Base-by-base conservation (phyloP, 2,888 invertebrate genomes). In the Drosophila quinaria region DNA sequence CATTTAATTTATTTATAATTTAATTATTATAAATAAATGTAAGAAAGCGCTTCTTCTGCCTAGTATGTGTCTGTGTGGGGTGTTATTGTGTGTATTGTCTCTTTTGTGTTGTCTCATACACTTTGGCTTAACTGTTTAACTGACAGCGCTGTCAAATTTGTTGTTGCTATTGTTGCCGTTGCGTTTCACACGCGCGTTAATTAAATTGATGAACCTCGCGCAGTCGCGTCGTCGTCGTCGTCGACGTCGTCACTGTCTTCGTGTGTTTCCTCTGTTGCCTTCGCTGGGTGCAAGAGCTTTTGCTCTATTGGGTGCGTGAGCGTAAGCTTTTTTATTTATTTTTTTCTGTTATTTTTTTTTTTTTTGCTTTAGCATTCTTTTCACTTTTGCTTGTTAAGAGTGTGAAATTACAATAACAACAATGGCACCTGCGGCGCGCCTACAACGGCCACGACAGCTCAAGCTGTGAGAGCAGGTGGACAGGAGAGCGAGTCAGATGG, bases 391-490 rank as follows among this genome's bases (percentile, higher is more conserved):
- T 47, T 19, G 60, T 29, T 54, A 77, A 64, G 81, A 83, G 83
- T 83, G 83, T 77, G 87, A 86, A 81, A 77, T 70, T 70, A 81
- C 87, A 80, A 79, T 61, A 79, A 70, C 71, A 83, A 81, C 84
- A 74, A 74, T 71, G 74, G 85, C 70, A 81, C 80, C 78, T 80
- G 82, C 71, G 71, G 65, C 80, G 64, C 70, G 61, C 75, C 74
- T 66, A 70, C 67, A 65, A 70, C 58, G 41, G 11, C 55, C 49
- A 46, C 49, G 59, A 63, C 42, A 60, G 63, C 63, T 46, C 47
- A 51, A 70, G 55, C 58, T 51, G 71, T 46, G 50, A 29, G 39
- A 51, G 59, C 59, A 58, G 61, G 49, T 59, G 31, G 37, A 41
- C 56, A 46, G 46, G 50, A 51, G 55, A 37, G 46, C 29, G 47